These are phyloP conservation scores for Triplophysa yarkandensis DNA, from an alignment of 2,797 vertebrate species.

Conservation along the genomic window DNA sequence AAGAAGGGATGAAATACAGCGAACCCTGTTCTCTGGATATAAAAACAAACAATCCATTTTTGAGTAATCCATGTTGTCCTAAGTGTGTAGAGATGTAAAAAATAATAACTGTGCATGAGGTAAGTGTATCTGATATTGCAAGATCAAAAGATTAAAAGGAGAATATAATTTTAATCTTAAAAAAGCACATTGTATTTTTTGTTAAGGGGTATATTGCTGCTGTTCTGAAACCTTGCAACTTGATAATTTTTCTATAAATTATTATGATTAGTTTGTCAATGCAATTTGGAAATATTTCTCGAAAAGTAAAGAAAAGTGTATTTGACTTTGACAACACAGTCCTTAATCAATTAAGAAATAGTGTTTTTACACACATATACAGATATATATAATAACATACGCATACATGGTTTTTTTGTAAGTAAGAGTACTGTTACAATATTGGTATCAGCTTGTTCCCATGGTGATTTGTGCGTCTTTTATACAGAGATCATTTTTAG, in stretches of 20 bases:
- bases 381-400: too few species aligned
- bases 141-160: not conserved
- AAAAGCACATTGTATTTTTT: not conserved
- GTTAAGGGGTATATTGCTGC: too few species aligned
- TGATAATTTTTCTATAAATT: too few species aligned
- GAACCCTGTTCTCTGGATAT: constrained; percentile 11
- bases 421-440: not conserved
- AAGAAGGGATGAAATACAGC: not conserved
- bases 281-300: too few species aligned
- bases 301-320: too few species aligned
- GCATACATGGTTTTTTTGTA: not conserved
- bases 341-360: too few species aligned
- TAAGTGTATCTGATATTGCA: not conserved
- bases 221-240: too few species aligned
- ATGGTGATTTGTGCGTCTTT: not conserved
- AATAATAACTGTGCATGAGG: not conserved
- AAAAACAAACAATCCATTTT: constrained; percentile 18
- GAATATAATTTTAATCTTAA: not conserved
- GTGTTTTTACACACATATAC: too few species aligned
- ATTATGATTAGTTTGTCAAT: too few species aligned
- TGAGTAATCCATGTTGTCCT: not conserved
- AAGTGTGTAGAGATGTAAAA: not conserved
- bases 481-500: constrained; percentile 7
- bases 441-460: constrained; percentile 21
- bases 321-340: too few species aligned